Evolutionary conservation across 2,113 vertebrate genomes (phyloP), one percentile per base, ranked within the genome.

Genomic region (Panthera uncia): DNA sequence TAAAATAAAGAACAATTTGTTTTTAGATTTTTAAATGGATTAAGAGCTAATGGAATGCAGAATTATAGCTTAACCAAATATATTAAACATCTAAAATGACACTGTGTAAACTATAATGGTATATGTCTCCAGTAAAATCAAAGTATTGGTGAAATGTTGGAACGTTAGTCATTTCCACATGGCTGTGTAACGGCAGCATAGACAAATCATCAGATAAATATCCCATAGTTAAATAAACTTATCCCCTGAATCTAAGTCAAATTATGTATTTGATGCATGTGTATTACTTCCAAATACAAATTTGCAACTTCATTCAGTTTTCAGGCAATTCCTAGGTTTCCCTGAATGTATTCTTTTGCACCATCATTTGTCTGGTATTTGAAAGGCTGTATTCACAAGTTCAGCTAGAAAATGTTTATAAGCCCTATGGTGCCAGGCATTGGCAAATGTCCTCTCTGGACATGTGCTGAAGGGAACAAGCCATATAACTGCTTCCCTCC

Each of bases 341-440:
- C 81, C 88, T 25, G 48, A 36, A 69, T 36, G 89, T 23, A 10
- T 84, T 94, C 55, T 82, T 97, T 94, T 71, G 31, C 41, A 94
- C 33, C 89, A 27, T 50, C 86, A n/a, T 96, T 97, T 98, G 81
- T 97, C 89, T 94, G 38, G 92, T 88, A 1, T 91, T 94, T 98
- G 95, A 83, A 95, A 97, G 97, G 97, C 88, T 79, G 71, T 25
- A 97, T 97, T 98, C 98, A 95, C 92, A 95, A 85, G 19, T 98
- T 95, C 88, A 97, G 83, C 78, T 96, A 93, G 95, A 96, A 98
- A 98, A 97, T 92, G 95, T 94, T 97, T 97, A 96, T 36, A 92
- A 95, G 81, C 87, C 45, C 95, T 95, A 61, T 82, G 89, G 89
- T 91, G 76, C 92, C 83, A 92, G 66, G 55, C 83, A 94, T 78